A percentile compares a stretch with the other conserved stretches of the same genome.
These are phyloP conservation scores for Lates calcarifer DNA, from an alignment of 2,113 vertebrate genomes.

Conservation along the genomic window DNA sequence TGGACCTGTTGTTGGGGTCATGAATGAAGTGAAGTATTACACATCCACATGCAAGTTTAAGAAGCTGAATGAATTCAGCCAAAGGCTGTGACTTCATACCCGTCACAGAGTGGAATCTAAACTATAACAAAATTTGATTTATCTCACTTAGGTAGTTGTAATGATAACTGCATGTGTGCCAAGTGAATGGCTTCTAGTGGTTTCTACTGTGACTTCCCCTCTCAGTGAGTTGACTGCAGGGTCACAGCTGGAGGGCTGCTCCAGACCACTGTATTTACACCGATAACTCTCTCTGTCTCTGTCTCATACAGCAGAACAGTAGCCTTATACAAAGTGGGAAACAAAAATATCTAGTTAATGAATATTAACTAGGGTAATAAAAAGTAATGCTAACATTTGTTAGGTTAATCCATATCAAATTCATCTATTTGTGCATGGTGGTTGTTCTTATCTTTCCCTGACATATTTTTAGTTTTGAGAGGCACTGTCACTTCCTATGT, in stretches of 20 bases:
- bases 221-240: background rate
- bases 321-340: background rate
- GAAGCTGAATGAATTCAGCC: background rate
- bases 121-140: background rate
- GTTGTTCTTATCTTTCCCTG: background rate
- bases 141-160: fast-evolving
- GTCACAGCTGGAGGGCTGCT: constrained; percentile 17
- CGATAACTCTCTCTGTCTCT: too few relatives aligned
- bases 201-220: constrained; percentile 43
- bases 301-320: background rate
- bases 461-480: background rate
- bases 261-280: background rate
- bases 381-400: background rate
- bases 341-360: background rate
- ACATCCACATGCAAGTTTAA: background rate
- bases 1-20: background rate
- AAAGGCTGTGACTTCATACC: too few relatives aligned
- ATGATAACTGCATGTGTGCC: background rate
- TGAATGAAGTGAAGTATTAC: background rate
- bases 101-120: background rate
- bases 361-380: background rate
- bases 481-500: background rate
- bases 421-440: background rate
- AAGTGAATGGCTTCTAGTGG: constrained; percentile 1
- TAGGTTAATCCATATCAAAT: background rate